Evolutionary conservation across 2,113 vertebrate species (phyloP).

Genomic region (Aspiorhynchus laticeps): DNA sequence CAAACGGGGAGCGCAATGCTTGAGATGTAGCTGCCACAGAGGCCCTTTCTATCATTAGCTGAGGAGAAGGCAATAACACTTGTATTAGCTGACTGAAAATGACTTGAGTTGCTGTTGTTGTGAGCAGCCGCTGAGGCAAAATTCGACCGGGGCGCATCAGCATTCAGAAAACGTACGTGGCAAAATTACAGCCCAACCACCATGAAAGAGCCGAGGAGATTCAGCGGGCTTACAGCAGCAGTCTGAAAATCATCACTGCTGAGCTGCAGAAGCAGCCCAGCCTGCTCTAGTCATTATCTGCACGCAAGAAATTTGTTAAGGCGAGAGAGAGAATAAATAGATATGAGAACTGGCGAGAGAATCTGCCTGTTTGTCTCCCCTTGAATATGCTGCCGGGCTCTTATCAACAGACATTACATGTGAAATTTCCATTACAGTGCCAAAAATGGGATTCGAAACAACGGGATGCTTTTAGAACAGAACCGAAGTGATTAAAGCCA

Average conservation of each 20-base stretch:
- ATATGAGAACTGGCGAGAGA: slow-evolving; percentile 14
- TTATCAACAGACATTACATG: slow-evolving; percentile 20
- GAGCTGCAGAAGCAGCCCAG: slow-evolving; percentile 8
- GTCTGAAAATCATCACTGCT: slow-evolving; percentile 32
- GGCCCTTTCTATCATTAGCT: slow-evolving; percentile 2
- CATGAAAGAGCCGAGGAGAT: slow-evolving; percentile 44
- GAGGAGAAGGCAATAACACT: slow-evolving; percentile 15
- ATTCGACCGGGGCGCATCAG: slow-evolving; percentile 30
- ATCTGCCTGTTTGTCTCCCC: not conserved
- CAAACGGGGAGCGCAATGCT: not conserved
- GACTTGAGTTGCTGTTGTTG: not conserved
- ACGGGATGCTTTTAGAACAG: not conserved
- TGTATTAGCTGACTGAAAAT: slow-evolving; percentile 27
- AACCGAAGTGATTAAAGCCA: slow-evolving; percentile 21
- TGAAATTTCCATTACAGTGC: slow-evolving; percentile 2
- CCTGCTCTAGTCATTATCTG: slow-evolving; percentile 9
- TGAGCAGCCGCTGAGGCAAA: slow-evolving; percentile 13
- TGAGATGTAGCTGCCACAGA: not conserved
- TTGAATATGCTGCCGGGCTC: slow-evolving; percentile 13
- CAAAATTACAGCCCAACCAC: slow-evolving; percentile 47
- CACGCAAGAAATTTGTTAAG: slow-evolving; percentile 12
- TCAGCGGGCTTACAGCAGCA: not conserved
- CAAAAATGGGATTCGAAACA: slow-evolving; percentile 13
- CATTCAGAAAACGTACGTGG: slow-evolving; percentile 32
- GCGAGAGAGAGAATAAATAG: slow-evolving; percentile 27